phyloP scores from a whole-genome alignment of 2,113 vertebrate genomes.

The Cottus gobio region DNA sequence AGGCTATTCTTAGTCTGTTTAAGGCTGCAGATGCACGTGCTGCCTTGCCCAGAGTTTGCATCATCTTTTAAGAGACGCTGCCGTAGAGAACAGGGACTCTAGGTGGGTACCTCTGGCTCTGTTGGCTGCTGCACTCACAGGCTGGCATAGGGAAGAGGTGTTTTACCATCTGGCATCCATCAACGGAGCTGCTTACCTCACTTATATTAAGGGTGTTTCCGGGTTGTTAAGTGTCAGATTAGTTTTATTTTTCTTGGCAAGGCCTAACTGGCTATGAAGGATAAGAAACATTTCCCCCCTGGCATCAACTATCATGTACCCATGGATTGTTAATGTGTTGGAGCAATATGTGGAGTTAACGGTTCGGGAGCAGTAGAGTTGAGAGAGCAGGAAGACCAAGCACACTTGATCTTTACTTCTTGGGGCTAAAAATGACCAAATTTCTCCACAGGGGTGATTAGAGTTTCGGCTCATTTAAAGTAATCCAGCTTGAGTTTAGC shows the following conservation, averaged over 20 bases:
- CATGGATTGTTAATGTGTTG: not conserved
- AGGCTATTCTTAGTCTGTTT: slow-evolving; percentile 65
- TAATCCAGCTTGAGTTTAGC: not conserved
- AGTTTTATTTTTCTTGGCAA: slow-evolving; percentile 39
- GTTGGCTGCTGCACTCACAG: slow-evolving; percentile 38
- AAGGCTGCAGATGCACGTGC: slow-evolving; percentile 47
- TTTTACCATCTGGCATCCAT: slow-evolving; percentile 73
- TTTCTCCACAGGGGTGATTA: not conserved
- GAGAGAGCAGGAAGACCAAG: slow-evolving; percentile 18
- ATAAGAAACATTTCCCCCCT: slow-evolving; percentile 24
- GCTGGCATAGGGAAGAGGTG: slow-evolving; percentile 61
- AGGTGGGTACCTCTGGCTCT: slow-evolving; percentile 37
- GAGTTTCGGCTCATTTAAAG: not conserved
- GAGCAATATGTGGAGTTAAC: slow-evolving; percentile 3
- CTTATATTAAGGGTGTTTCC: slow-evolving; percentile 65
- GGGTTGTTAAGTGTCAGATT: slow-evolving; percentile 55
- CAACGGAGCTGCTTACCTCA: slow-evolving; percentile 55
- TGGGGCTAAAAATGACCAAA: not conserved
- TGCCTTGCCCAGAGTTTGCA: slow-evolving; percentile 36
- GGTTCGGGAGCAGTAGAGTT: not conserved
- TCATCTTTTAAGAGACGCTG: slow-evolving; percentile 21
- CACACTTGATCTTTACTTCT: not conserved
- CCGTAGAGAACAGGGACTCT: slow-evolving; percentile 28
- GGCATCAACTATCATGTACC: slow-evolving; percentile 10
- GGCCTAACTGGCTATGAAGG: slow-evolving; percentile 8